Conservation (phyloP, 2,797 vertebrate genomes). For the Synaphobranchus kaupii region DNA sequence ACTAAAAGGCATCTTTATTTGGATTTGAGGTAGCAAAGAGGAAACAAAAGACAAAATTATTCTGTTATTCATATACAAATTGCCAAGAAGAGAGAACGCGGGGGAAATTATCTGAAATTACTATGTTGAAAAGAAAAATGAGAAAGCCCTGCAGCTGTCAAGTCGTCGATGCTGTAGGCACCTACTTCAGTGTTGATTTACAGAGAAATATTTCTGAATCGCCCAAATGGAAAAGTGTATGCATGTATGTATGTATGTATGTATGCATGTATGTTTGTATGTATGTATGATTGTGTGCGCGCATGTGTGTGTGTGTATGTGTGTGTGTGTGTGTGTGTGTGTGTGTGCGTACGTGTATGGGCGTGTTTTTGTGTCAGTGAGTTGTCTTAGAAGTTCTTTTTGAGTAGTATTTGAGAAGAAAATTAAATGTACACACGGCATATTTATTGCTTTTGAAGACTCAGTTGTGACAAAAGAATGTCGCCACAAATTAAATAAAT, state of each 20-base stretch:
- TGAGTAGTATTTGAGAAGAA: slow-evolving; percentile 11
- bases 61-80: slow-evolving; percentile 99
- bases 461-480: background rate
- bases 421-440: slow-evolving; percentile 8
- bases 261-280: background rate
- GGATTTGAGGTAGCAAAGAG: slow-evolving; percentile 99
- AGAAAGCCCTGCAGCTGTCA: slow-evolving; percentile 93
- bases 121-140: slow-evolving; percentile 85
- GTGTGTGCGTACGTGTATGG: background rate
- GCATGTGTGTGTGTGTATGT: background rate
- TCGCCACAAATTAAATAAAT: background rate
- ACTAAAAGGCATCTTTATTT: slow-evolving; percentile 99
- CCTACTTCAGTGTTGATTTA: slow-evolving; percentile 27
- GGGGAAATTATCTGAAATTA: slow-evolving; percentile 99
- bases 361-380: slow-evolving; percentile 24
- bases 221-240: background rate
- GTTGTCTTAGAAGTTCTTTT: slow-evolving; percentile 23
- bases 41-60: slow-evolving; percentile 99
- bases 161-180: slow-evolving; percentile 71
- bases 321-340: background rate
- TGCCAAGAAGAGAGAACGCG: slow-evolving; percentile 92
- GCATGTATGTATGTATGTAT: background rate
- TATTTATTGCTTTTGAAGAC: background rate
- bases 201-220: slow-evolving; percentile 28
- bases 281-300: background rate